phyloP scores from a whole-genome alignment of 2,797 vertebrate species.

The Pampus argenteus region DNA sequence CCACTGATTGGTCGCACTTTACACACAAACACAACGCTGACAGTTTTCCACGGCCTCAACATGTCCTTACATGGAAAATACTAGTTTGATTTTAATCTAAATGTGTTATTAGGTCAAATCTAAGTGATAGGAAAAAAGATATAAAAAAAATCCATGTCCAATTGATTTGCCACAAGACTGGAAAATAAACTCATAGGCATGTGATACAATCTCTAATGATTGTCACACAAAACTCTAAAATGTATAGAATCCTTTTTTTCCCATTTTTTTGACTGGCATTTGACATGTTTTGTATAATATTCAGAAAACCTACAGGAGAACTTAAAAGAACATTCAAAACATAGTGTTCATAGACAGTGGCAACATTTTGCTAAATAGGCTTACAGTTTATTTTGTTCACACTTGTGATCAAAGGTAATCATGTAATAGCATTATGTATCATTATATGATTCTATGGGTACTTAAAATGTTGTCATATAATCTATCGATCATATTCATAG shows the following conservation, averaged over 20 bases:
- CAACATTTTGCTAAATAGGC: not conserved
- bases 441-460: not conserved
- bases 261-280: too few relatives aligned
- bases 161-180: slow-evolving; percentile 46
- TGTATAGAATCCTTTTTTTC: slow-evolving; percentile 8
- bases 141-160: slow-evolving; percentile 44
- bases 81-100: slow-evolving; percentile 36
- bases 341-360: not conserved
- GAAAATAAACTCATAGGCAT: slow-evolving; percentile 18
- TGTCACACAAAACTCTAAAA: slow-evolving; percentile 14
- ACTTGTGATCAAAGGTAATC: not conserved
- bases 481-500: not conserved
- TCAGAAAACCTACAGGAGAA: not conserved
- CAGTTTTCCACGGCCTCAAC: slow-evolving; percentile 11
- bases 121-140: slow-evolving; percentile 26
- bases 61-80: slow-evolving; percentile 37
- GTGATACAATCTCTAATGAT: slow-evolving; percentile 16
- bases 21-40: not conserved
- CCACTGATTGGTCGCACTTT: slow-evolving; percentile 35
- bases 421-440: not conserved
- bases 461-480: not conserved
- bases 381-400: not conserved
- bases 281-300: slow-evolving; percentile 15
- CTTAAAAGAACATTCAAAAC: not conserved
- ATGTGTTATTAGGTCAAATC: slow-evolving; percentile 65